A percentile compares a stretch with the other conserved stretches of the same genome.
Evolutionary conservation across 2,797 vertebrate species (phyloP).

Genomic region (Microtus californicus): DNA sequence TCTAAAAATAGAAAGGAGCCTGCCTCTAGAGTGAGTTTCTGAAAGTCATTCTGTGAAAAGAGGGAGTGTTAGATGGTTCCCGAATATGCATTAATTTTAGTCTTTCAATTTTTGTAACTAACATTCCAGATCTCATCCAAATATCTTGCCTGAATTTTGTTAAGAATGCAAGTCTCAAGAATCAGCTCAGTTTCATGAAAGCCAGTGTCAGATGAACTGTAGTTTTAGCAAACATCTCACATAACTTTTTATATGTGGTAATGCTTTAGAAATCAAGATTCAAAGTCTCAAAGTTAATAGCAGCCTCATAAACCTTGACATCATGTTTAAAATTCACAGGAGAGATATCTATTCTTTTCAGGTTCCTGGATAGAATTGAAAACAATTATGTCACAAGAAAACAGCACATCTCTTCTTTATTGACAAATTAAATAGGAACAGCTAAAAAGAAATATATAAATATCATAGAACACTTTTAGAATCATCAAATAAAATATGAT

Average conservation of each 20-base stretch:
- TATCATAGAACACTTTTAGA: conserved; percentile 6
- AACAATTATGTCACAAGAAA: conserved; percentile 21
- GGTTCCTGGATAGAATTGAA: conserved; percentile 12
- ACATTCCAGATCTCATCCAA: neutral
- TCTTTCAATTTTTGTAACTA: conserved; percentile 2
- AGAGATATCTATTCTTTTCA: neutral
- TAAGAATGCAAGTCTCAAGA: neutral
- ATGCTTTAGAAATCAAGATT: conserved; percentile 20
- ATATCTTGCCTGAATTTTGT: neutral
- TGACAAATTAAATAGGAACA: neutral
- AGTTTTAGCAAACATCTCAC: neutral
- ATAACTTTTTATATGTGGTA: neutral
- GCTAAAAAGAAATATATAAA: neutral
- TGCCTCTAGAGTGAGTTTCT: neutral
- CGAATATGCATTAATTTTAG: neutral
- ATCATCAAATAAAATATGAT: neutral
- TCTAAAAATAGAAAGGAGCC: neutral
- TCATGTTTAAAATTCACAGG: neutral
- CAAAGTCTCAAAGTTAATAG: neutral
- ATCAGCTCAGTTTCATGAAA: neutral
- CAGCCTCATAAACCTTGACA: neutral
- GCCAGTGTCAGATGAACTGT: neutral
- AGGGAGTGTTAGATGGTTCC: neutral
- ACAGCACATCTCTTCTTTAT: neutral
- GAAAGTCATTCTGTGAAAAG: neutral